Percentiles rank a stretch among this genome's conserved stretches.
phyloP scores from a whole-genome alignment of 2,113 vertebrate genomes.

The Bos taurus region ARS-UCD2.0 NC_037334.1:80416501-80417000 shows the following conservation, averaged over 20 bases:
- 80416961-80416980: constrained; percentile 38
- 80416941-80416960: not conserved
- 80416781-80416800: constrained; percentile 64
- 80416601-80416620: constrained; percentile 25
- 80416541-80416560: not conserved
- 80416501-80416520: not conserved
- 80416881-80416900: constrained; percentile 17
- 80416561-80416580: not conserved
- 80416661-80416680: not conserved
- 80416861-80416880: constrained; percentile 44
- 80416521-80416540: not conserved
- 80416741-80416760: constrained; percentile 56
- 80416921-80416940: constrained; percentile 53
- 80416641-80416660: not conserved
- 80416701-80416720: constrained; percentile 42
- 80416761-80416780: constrained; percentile 57
- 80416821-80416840: constrained; percentile 25
- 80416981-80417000: not conserved
- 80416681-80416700: not conserved
- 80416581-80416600: not conserved
- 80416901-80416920: constrained; percentile 51
- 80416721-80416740: constrained; percentile 63
- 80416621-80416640: not conserved
- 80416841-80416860: constrained; percentile 48
- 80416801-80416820: constrained; percentile 61